Conservation (phyloP, 2,113 vertebrate species). For the Trochalopteron elliotii region DNA sequence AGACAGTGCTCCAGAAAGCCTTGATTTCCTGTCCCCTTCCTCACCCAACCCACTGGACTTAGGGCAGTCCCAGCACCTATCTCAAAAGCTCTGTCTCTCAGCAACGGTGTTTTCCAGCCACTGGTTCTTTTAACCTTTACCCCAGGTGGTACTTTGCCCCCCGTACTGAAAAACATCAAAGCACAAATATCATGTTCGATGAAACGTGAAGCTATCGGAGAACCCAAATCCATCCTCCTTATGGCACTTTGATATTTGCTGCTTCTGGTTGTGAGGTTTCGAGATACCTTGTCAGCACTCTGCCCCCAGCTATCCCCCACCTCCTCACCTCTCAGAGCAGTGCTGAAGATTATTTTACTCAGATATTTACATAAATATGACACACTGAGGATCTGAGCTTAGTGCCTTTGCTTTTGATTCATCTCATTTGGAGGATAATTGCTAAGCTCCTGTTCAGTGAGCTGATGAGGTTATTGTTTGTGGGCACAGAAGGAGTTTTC, state of each 20-base stretch:
- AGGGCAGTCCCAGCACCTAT: background rate
- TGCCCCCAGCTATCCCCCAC: background rate
- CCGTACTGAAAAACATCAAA: background rate
- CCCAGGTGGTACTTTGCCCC: background rate
- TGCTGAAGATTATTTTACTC: background rate
- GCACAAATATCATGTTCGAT: background rate
- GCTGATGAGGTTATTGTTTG: background rate
- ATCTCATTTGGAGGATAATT: background rate
- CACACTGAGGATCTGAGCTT: background rate
- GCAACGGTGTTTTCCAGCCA: background rate
- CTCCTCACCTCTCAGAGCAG: background rate
- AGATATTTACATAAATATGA: background rate
- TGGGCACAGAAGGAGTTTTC: background rate
- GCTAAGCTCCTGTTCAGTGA: background rate
- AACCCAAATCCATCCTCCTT: background rate
- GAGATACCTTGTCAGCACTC: background rate
- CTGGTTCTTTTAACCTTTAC: constrained; percentile 4
- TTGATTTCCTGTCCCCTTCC: background rate
- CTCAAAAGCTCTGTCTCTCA: background rate
- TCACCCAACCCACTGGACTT: background rate
- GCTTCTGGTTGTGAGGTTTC: background rate
- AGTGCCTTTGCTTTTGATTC: background rate
- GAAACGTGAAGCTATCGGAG: background rate
- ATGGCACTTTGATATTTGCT: background rate
- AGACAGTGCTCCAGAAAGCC: background rate